Conservation (phyloP, 2,888 invertebrate genomes). For the Acanthosoma haemorrhoidale region DNA sequence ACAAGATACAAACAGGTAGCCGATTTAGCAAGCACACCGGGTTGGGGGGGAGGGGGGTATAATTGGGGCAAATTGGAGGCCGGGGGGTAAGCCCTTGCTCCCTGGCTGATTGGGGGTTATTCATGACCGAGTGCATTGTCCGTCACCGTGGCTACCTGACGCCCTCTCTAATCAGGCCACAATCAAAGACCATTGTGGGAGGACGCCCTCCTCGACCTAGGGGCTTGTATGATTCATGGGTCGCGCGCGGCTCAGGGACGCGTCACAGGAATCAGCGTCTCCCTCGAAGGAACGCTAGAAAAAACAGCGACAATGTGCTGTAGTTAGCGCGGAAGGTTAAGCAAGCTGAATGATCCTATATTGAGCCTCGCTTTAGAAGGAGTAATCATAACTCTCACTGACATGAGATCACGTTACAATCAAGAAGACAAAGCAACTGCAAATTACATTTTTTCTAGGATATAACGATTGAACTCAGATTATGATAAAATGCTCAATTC, state of each 20-base stretch:
- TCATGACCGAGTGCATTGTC: slow-evolving; percentile 17
- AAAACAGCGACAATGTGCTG: too few relatives aligned
- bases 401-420: too few relatives aligned
- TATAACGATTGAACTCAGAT: too few relatives aligned
- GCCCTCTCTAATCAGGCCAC: slow-evolving; percentile 17
- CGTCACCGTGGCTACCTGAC: slow-evolving; percentile 18
- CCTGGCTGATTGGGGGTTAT: slow-evolving; percentile 16
- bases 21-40: slow-evolving; percentile 9
- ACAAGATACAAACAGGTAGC: slow-evolving; percentile 24
- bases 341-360: too few relatives aligned
- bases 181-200: slow-evolving; percentile 16
- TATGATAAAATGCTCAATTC: too few relatives aligned
- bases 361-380: too few relatives aligned
- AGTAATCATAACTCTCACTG: too few relatives aligned
- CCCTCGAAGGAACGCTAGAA: too few relatives aligned
- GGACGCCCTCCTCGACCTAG: background rate
- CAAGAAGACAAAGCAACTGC: too few relatives aligned
- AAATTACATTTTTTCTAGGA: too few relatives aligned
- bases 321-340: too few relatives aligned
- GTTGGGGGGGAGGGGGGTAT: background rate
- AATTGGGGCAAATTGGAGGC: slow-evolving; percentile 19
- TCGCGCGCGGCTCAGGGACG: background rate
- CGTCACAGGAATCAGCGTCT: background rate
- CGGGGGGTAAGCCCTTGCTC: background rate
- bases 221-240: background rate